Conservation (phyloP, 2,888 invertebrate genomes). For the Trichopria drosophilae region DNA sequence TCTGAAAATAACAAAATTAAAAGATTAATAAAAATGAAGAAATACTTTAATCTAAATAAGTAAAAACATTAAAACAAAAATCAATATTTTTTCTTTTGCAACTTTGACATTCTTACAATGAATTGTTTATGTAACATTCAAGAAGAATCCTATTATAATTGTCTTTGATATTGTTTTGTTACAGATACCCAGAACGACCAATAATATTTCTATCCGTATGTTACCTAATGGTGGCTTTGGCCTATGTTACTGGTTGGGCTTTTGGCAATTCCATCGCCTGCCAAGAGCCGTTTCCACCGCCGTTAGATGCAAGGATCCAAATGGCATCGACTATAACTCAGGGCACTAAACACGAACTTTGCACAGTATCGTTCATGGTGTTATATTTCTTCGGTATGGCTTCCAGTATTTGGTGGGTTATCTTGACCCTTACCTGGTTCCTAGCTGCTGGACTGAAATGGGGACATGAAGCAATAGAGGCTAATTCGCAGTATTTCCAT, state of each 20-base stretch:
- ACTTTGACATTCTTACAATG: no score
- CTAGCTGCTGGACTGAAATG: constrained; percentile 94
- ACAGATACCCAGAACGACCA: constrained; percentile 92
- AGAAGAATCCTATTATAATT: neutral
- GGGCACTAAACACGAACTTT: constrained; percentile 80
- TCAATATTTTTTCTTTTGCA: no score
- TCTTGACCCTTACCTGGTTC: constrained; percentile 95
- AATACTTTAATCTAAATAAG: no score
- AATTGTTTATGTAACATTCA: no score
- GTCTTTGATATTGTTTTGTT: constrained; percentile 10
- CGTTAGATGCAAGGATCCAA: constrained; percentile 70
- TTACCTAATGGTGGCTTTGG: constrained; percentile 90
- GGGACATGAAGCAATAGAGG: constrained; percentile 98
- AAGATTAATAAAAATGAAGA: no score
- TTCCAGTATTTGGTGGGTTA: constrained; percentile 97
- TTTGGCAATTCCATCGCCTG: constrained; percentile 83
- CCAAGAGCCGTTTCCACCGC: constrained; percentile 77
- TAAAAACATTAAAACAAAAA: no score
- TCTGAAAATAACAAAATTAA: no score
- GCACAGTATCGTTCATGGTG: constrained; percentile 94
- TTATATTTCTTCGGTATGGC: constrained; percentile 96
- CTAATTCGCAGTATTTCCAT: constrained; percentile 96
- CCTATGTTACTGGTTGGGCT: constrained; percentile 85
- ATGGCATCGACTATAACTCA: constrained; percentile 86
- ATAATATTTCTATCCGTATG: constrained; percentile 96